Percentiles rank a stretch among this genome's conserved stretches.
phyloP scores from a whole-genome alignment of 2,113 vertebrate species.

The Aix galericulata region DNA sequence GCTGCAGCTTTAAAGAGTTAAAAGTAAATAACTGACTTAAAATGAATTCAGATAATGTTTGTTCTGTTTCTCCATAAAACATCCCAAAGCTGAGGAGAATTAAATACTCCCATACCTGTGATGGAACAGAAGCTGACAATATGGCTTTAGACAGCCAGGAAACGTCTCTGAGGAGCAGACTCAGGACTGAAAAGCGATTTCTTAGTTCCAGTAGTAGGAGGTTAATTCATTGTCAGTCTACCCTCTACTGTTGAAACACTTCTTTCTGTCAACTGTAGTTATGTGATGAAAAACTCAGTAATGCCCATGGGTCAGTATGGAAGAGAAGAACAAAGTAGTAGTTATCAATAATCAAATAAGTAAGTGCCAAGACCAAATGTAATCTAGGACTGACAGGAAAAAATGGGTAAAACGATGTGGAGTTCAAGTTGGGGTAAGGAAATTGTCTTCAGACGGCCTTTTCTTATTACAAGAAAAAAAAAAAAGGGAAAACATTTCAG shows the following conservation, averaged over 20 bases:
- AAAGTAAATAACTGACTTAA: not conserved
- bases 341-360: not conserved
- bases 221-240: slow-evolving; percentile 26
- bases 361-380: not conserved
- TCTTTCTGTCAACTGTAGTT: not conserved
- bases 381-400: not conserved
- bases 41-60: not conserved
- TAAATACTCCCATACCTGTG: slow-evolving; percentile 17
- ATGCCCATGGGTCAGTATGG: not conserved
- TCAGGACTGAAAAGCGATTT: not conserved
- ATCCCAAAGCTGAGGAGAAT: not conserved
- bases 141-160: not conserved
- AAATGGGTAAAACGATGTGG: not conserved
- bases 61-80: not conserved
- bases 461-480: not conserved
- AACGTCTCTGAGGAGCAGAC: not conserved
- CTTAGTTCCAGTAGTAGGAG: not conserved
- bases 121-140: not conserved
- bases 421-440: not conserved
- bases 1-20: not conserved
- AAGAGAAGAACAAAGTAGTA: not conserved
- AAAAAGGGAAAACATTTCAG: not conserved
- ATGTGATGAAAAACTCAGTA: not conserved
- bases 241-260: not conserved
- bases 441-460: not conserved